Evolutionary conservation across 2,113 vertebrate genomes (phyloP), one percentile per base, ranked within the genome.

Genomic region (Macrotus californicus): DNA sequence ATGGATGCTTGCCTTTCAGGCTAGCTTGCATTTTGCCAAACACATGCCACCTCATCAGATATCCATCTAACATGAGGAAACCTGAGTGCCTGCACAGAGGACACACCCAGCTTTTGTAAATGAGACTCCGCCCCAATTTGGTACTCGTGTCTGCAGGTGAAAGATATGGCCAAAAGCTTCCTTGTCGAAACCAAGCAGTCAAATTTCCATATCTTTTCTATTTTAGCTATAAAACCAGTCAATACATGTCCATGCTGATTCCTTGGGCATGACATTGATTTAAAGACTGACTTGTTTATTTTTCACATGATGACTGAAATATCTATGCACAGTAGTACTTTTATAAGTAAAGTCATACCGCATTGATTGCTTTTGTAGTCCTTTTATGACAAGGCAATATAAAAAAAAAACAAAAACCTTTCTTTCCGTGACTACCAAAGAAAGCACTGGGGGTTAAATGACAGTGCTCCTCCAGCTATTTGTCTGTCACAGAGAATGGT

Each of bases 371-470:
- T 98, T 97, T 96, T 84, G 5, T 96, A 98, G 96, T 89, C 96
- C 76, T 97, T 98, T 96, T 96, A 4, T 98, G 96, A 98, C 94
- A 98, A 91, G 94, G 88, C 89, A 95, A 83, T 94, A 87, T 90
- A 84, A 97, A 98, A 84, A 97, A 98, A 97, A 84, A 98, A 84
- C 97, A 98, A 97, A 84, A 97, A 84, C 54, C 95, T 98, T 97
- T 97, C 95, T 97, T 96, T 94, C 95, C 24, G 16, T 96, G 92
- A 90, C 95, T 97, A 93, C 96, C 11, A 61, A 97, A 97, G 98
- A 98, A 98, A 98, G 97, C 96, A 48, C 52, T 77, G 92, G 93
- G 93, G 97, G 98, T 98, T 98, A 98, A 98, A 98, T 98, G 98
- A 98, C 97, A 97, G 94, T 56, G 12, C 87, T 98, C 80, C 89